Evolutionary conservation across 35 echinoderm and acorn worm genomes (phyloP).

Genomic region (Apostichopus californicus): DNA sequence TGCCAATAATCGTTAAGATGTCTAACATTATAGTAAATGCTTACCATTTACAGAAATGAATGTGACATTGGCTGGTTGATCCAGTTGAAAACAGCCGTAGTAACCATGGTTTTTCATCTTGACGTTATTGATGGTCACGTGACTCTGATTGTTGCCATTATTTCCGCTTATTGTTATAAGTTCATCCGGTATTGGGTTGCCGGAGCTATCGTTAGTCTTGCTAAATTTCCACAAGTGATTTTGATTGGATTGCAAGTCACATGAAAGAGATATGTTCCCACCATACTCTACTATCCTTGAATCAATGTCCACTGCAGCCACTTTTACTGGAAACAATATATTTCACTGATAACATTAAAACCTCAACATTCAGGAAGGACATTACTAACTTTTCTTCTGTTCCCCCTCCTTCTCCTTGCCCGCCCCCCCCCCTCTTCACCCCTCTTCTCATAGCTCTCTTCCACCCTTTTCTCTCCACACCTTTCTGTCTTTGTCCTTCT

Average conservation of each 20-base stretch:
- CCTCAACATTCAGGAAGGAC: neutral
- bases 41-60: neutral
- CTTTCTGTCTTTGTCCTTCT: no score
- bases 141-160: neutral
- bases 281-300: neutral
- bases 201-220: neutral
- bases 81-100: neutral
- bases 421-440: no score
- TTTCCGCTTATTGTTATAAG: neutral
- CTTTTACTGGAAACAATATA: neutral
- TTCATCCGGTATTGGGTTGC: neutral
- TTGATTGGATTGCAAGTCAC: neutral
- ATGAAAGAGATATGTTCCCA: neutral
- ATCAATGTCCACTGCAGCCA: neutral
- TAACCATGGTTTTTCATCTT: conserved; percentile 11
- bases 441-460: no score
- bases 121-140: neutral
- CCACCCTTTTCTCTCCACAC: no score
- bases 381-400: no score
- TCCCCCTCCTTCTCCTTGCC: no score
- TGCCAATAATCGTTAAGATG: neutral
- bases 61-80: neutral
- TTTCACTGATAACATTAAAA: neutral
- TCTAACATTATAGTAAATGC: neutral
- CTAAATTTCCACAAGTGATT: neutral